Base-by-base conservation (phyloP, 2,888 invertebrate species). In the Eurois occulta region DNA sequence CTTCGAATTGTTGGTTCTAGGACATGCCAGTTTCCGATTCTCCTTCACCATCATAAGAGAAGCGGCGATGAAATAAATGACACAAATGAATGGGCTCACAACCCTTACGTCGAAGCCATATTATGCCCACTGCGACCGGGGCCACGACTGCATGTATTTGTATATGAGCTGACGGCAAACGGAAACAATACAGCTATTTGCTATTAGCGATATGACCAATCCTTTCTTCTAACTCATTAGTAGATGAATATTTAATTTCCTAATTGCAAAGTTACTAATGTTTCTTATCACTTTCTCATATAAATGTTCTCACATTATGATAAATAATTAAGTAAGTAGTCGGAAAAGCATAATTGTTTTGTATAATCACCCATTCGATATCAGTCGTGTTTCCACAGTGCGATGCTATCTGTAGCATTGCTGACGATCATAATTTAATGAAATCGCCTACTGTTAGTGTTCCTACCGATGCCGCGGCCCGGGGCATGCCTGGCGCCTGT, bases 361-460 rank as follows among this genome's bases (percentile, higher is more conserved):
- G 64, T 38, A 38, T 13, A 24, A 64, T 6, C 13, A 13, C 16
- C 7, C 28, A n/a, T 35, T 35, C 32, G 13, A 16, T 81, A 62
- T 43, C 41, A 73, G 32, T 60, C 11, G 55, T 48, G 38, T 48
- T 72, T 32, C 18, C 3, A 48, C n/a, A n/a, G n/a, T n/a, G n/a
- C n/a, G 35, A 38, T 80, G 52, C 6, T 35, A 80, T 80, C 55
- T 43, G 28, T 38, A 41, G n/a, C 32, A 72, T 32, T 38, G 8
- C 43, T 46, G 55, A 28, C 21, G 18, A 28, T 76, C 6, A n/a
- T 32, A 41, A n/a, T 11, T 43, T 13, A 43, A 18, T 18, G 21
- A 24, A 41, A 65, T 68, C 24, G n/a, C 48, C 24, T 35, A 35
- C 43, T n/a, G 65, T 3, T n/a, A 65, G 8, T 65, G 65, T 41